A percentile compares a stretch with the other conserved stretches of the same genome.
These are phyloP conservation scores for Clarias macrocephalus DNA, from an alignment of 2,113 vertebrate species.

Conservation along the genomic window DNA sequence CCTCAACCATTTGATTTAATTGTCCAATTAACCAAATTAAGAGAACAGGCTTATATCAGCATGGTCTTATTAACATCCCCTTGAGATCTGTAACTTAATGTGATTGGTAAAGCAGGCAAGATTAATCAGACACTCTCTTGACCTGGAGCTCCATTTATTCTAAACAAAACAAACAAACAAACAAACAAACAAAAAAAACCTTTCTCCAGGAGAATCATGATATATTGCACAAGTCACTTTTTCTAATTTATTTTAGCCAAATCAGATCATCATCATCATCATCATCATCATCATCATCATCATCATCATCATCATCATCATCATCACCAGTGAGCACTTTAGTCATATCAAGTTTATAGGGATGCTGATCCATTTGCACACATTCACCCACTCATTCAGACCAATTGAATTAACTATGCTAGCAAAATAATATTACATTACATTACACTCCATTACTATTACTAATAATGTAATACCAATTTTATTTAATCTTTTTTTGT, in stretches of 20 bases:
- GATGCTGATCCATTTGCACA: not conserved
- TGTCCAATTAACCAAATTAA: slow-evolving; percentile 17
- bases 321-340: not conserved
- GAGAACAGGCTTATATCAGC: slow-evolving; percentile 15
- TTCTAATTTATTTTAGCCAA: not conserved
- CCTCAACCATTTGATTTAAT: slow-evolving; percentile 23
- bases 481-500: not conserved
- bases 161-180: too few species aligned
- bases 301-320: not conserved
- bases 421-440: not conserved
- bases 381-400: not conserved
- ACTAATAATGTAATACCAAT: not conserved
- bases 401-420: not conserved
- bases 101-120: slow-evolving; percentile 16
- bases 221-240: not conserved
- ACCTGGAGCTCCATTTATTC: not conserved
- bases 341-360: not conserved
- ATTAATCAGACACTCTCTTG: slow-evolving; percentile 18
- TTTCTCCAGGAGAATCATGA: not conserved
- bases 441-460: not conserved
- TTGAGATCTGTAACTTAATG: slow-evolving; percentile 30
- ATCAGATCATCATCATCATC: not conserved
- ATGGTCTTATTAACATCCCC: not conserved
- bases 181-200: not conserved
- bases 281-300: not conserved